Evolutionary conservation across 2,888 invertebrate species (phyloP), one percentile per base, ranked within the genome.

Genomic region (Spodoptera picta): DNA sequence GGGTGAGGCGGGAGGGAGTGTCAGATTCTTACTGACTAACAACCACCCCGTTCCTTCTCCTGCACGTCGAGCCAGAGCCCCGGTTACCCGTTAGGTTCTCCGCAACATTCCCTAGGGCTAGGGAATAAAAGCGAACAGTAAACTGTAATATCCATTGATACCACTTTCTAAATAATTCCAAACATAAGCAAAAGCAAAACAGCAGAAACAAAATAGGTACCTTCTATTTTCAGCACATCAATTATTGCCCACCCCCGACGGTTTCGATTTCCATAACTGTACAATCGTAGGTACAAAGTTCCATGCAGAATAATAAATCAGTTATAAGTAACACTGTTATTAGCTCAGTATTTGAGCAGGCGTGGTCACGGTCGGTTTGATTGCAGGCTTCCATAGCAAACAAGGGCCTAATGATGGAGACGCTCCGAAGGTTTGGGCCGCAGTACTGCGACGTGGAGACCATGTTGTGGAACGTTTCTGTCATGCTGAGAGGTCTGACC

Each of bases 381-480:
- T 55, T 55, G 58, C 51, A 52, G 46, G 43, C 27, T n/a, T 49
- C 9, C 3, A 31, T 7, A 36, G 36, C 36, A 36, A 36, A 36
- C 36, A 36, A 31, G 6, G 3, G 9, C 7, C 36, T 42, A 14
- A 65, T 60, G 55, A 53, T 75, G 55, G 51, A 68, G 6, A 59
- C 60, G 3, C 11, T 75, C 14, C 50, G 65, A 1, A 85, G 82
- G 65, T 88, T 86, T 41, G 83, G 87, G 0, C 48, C 86, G 58
- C 57, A 68, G 4, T 72, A 84, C 61, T 87, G 85, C 48, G 88
- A 88, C 43, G 70, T 90, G 44, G 80, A 85, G 3, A 87, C 86
- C 0, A 89, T 90, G 85, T 27, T 90, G 27, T 82, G 81, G 76
- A 90, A 91, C 60, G 80, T 87, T 0, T 76, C 82, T 0, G 59